Evolutionary conservation across 2,888 invertebrate species (phyloP).

Genomic region (Pyralis farinalis): DNA sequence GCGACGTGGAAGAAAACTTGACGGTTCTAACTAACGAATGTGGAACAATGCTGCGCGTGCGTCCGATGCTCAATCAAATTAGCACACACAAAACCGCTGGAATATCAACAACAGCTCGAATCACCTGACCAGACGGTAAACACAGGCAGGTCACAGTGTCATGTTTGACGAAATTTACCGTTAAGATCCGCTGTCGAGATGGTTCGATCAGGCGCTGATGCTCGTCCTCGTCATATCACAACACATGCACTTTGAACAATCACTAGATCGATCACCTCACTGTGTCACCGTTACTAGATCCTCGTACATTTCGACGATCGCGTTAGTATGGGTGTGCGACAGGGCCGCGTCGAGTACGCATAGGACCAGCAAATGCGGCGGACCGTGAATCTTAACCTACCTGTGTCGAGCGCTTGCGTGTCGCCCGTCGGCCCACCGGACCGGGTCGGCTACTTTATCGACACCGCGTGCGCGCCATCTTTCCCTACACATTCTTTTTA

Average conservation of each 20-base stretch:
- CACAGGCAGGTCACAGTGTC: constrained; percentile 62
- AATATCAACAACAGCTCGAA: constrained; percentile 23
- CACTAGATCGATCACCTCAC: constrained; percentile 66
- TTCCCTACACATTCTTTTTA: constrained; percentile 44
- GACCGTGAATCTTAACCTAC: constrained; percentile 79
- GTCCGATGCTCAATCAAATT: constrained; percentile 23
- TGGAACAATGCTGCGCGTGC: constrained; percentile 46
- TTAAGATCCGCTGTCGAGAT: constrained; percentile 62
- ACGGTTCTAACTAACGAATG: constrained; percentile 38
- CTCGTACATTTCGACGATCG: constrained; percentile 62
- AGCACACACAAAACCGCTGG: constrained; percentile 22
- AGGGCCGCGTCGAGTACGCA: constrained; percentile 65
- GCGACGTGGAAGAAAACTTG: constrained; percentile 60
- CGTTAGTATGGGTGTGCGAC: constrained; percentile 37
- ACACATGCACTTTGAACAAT: constrained; percentile 51
- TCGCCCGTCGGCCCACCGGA: constrained; percentile 55
- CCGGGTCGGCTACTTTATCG: constrained; percentile 61
- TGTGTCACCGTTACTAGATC: constrained; percentile 60
- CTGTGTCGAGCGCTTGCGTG: constrained; percentile 73
- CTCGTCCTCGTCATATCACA: constrained; percentile 61
- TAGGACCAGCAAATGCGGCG: constrained; percentile 72
- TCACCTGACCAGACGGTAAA: constrained; percentile 71
- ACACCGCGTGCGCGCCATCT: constrained; percentile 51
- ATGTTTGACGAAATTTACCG: constrained; percentile 68
- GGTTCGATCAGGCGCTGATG: constrained; percentile 46